phyloP scores from a whole-genome alignment of 2,113 vertebrate genomes.

The Alouatta palliata region DNA sequence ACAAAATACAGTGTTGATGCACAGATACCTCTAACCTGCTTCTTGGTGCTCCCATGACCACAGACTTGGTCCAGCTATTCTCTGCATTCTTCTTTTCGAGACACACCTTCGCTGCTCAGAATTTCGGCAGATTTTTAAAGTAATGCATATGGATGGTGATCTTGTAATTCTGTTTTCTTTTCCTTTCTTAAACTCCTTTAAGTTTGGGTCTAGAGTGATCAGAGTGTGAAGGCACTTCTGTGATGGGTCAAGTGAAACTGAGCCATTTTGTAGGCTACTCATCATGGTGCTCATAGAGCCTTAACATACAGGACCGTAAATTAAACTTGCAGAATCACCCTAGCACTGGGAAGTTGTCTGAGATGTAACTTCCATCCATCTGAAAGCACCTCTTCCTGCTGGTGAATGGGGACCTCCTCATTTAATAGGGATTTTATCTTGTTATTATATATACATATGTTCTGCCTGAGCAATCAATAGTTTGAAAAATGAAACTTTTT shows the following conservation, averaged over 20 bases:
- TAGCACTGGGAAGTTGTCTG: neutral
- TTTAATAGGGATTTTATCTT: neutral
- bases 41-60: neutral
- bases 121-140: neutral
- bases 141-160: too few relatives aligned
- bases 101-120: neutral
- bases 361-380: neutral
- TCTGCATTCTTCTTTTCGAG: neutral
- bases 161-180: neutral
- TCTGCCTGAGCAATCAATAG: neutral
- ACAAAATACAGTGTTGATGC: neutral
- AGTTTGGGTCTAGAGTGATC: neutral
- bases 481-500: conserved; percentile 14
- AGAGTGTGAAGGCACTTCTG: neutral
- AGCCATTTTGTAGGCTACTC: neutral
- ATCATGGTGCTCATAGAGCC: neutral
- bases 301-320: neutral
- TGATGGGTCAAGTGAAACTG: neutral
- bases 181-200: neutral
- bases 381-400: neutral
- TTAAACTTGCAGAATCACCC: neutral
- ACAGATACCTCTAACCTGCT: neutral
- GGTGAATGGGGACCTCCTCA: neutral
- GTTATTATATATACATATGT: neutral
- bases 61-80: neutral